phyloP scores from a whole-genome alignment of 2,113 vertebrate species.

The Emydura subglobosa region DNA sequence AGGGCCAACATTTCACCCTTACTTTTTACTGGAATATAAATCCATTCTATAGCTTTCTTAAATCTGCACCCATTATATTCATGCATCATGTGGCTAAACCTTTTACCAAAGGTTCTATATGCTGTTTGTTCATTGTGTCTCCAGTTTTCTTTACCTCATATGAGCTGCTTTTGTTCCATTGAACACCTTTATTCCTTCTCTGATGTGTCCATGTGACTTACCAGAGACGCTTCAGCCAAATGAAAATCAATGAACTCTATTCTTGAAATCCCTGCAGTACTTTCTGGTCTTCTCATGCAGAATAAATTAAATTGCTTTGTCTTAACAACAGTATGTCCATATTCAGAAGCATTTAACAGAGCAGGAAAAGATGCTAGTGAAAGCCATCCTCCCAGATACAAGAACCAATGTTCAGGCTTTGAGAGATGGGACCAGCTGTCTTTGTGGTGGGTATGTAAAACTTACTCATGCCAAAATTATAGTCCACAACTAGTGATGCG shows the following conservation, averaged over 20 bases:
- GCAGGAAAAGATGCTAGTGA: not conserved
- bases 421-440: not conserved
- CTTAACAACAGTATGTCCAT: not conserved
- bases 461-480: not conserved
- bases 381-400: not conserved
- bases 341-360: slow-evolving; percentile 19
- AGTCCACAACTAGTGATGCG: not conserved
- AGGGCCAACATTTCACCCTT: not conserved
- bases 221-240: not conserved
- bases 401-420: not conserved
- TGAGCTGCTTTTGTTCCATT: not conserved
- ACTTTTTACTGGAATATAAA: not conserved
- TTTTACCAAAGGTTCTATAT: not conserved
- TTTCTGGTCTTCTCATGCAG: not conserved
- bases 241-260: not conserved
- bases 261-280: not conserved
- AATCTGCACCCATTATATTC: not conserved
- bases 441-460: not conserved
- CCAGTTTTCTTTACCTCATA: not conserved
- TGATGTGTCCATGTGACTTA: not conserved
- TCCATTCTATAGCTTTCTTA: not conserved
- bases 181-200: not conserved
- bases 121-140: not conserved
- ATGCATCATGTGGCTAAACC: not conserved
- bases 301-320: slow-evolving; percentile 34